Conservation (phyloP, 2,113 vertebrate species). For the Ciconia stormi region DNA sequence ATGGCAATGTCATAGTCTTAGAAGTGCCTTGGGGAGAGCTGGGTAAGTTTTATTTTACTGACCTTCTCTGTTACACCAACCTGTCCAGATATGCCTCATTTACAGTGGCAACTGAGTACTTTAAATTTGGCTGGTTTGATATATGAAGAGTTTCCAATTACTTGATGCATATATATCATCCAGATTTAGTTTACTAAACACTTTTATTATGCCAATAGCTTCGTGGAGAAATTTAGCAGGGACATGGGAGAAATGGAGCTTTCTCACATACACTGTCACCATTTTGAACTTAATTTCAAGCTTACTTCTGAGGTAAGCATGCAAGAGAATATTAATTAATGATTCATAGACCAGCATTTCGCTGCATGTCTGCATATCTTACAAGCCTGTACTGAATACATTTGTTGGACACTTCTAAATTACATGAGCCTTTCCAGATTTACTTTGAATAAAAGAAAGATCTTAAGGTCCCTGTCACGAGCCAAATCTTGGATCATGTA, state of each 20-base stretch:
- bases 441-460: background rate
- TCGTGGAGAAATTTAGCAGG: background rate
- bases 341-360: background rate
- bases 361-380: background rate
- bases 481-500: background rate
- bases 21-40: background rate
- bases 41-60: background rate
- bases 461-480: background rate
- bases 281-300: background rate
- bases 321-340: background rate
- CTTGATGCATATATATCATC: background rate
- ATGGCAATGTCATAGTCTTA: background rate
- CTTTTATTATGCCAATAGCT: background rate
- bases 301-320: background rate
- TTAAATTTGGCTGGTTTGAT: background rate
- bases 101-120: background rate
- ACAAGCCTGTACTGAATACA: background rate
- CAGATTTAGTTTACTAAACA: background rate
- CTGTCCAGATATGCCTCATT: background rate
- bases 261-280: background rate
- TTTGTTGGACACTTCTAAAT: background rate
- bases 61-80: background rate
- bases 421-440: background rate
- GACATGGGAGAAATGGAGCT: background rate
- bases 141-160: background rate